Base-by-base conservation (phyloP, 2,113 vertebrate species). In the Stigmatopora argus region DNA sequence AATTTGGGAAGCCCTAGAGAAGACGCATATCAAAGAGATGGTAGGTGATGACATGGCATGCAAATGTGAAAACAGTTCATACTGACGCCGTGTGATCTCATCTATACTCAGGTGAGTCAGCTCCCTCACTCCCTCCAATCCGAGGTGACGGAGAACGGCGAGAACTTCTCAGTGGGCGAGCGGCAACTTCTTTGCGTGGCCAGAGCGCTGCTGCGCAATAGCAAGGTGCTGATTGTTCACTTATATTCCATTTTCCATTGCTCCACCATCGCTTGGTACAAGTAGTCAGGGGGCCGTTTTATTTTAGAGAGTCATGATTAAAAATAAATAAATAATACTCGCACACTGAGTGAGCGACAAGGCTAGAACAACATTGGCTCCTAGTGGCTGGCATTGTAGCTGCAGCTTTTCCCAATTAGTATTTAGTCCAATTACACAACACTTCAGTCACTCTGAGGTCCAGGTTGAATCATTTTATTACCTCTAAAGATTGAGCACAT, bases 131-230 rank as follows among this genome's bases (percentile, higher is more conserved):
- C 87, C 3, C 86, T 93, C 53, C 66, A 89, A 57, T 91, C 90
- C 0, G 90, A 91, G 78, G 91, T 93, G 78, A 88, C 81, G 0
- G 92, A 93, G 84, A 93, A 92, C 44, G 92, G 91, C 58, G 92
- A 92, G 71, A 93, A 92, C 83, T 92, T 93, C 84, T 93, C 92
- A 1, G 90, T 92, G 77, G 92, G 91, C 69, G 91, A 93, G 70
- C 78, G 91, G 59, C 92, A 92, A 74, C 84, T 92, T 1, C 85
- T 92, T 75, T 93, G 91, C 78, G 89, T 93, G 73, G 88, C 91
- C 73, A 84, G 92, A 79, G 91, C 92, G 14, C 83, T 93, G 74
- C 88, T 93, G 64, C 87, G 90, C 58, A 90, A 90, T 86, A 92
- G 91, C 88, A 92, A 93, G 91, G 92, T 93, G 82, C 67, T 38